These are phyloP conservation scores for Amblyjoppa fuscipennis DNA, from an alignment of 2,888 invertebrate species.

Conservation along the genomic window DNA sequence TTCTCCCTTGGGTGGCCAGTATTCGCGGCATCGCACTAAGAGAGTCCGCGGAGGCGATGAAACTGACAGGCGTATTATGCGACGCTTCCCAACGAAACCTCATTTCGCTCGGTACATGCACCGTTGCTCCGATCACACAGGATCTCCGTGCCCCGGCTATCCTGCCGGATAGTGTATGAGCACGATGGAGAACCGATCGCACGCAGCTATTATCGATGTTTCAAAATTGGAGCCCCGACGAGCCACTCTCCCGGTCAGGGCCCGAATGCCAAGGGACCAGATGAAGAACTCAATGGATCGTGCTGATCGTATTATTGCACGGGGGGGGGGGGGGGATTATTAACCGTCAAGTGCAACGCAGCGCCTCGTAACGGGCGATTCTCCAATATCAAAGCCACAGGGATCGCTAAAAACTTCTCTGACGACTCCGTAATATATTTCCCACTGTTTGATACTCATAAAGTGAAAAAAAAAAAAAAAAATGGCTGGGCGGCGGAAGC, in stretches of 20 bases:
- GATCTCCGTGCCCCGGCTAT: not conserved
- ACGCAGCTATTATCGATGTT: slow-evolving; percentile 53
- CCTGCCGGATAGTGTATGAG: not conserved
- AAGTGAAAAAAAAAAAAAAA: not conserved
- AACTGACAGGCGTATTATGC: not conserved
- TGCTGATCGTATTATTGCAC: slow-evolving; percentile 7
- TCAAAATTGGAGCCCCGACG: slow-evolving; percentile 18
- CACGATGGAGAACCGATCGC: slow-evolving; percentile 19
- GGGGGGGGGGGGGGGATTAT: not conserved
- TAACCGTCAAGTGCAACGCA: not conserved
- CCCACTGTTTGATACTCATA: not conserved
- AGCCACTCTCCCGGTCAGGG: not conserved
- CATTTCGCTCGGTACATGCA: slow-evolving; percentile 38
- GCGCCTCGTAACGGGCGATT: not conserved
- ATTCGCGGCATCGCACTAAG: too few relatives aligned
- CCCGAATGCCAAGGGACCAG: slow-evolving; percentile 18
- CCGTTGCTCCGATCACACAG: slow-evolving; percentile 18
- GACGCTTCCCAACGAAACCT: slow-evolving; percentile 12
- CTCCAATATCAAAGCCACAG: not conserved
- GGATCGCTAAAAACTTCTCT: not conserved
- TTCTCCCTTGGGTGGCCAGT: too few relatives aligned
- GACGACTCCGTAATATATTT: not conserved
- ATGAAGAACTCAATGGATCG: slow-evolving; percentile 12
- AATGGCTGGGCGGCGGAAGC: not conserved
- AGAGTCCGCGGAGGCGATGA: too few relatives aligned